Conservation (phyloP, 2,797 vertebrate species). For the Bryconaethiops microstoma region DNA sequence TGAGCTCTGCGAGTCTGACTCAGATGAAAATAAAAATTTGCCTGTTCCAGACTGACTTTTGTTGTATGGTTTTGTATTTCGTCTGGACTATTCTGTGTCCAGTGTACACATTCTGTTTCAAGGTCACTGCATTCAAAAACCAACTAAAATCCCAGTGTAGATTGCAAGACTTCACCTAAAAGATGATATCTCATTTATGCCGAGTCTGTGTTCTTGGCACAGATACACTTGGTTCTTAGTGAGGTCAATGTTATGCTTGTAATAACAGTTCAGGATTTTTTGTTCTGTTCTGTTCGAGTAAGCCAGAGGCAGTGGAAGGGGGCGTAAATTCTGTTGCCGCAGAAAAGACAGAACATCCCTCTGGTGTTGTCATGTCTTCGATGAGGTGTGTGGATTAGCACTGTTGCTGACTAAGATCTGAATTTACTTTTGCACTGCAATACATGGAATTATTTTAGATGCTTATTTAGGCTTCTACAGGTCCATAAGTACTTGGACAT, state of each 20-base stretch:
- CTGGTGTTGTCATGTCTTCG: constrained; percentile 19
- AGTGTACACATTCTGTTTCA: neutral
- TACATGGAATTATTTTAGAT: neutral
- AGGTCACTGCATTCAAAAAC: neutral
- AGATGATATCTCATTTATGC: neutral
- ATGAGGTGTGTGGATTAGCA: constrained; percentile 3
- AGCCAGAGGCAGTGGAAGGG: neutral
- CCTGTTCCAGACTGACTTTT: neutral
- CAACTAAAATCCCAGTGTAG: neutral
- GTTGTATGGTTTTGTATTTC: neutral
- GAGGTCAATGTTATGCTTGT: constrained; percentile 7
- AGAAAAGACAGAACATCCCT: constrained; percentile 19
- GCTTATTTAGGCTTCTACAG: neutral
- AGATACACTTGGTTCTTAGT: constrained; percentile 5
- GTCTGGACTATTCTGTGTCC: neutral
- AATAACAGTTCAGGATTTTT: constrained; percentile 32
- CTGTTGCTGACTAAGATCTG: constrained; percentile 11
- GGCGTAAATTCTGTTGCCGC: constrained; percentile 8
- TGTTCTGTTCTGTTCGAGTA: constrained; percentile 19
- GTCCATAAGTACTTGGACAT: neutral
- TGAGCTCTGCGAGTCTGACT: constrained; percentile 21
- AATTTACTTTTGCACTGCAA: constrained; percentile 7
- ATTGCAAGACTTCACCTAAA: neutral
- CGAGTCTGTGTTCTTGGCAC: neutral
- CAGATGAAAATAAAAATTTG: constrained; percentile 11